These are phyloP conservation scores for Deroplatys truncata DNA, from an alignment of 2,888 invertebrate genomes.

Conservation along the genomic window DNA sequence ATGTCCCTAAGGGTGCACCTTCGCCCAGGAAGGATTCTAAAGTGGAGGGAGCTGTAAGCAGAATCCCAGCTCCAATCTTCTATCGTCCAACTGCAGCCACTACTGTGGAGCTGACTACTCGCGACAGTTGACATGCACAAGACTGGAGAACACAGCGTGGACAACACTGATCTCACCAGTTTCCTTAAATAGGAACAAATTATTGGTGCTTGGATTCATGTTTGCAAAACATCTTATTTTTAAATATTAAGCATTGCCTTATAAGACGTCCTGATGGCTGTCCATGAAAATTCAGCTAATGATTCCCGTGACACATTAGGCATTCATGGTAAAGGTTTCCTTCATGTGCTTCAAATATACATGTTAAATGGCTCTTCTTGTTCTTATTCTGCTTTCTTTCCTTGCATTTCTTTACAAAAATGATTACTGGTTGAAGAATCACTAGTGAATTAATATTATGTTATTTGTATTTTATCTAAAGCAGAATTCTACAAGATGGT, in stretches of 20 bases:
- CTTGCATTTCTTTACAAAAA: not conserved
- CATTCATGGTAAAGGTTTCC: not conserved
- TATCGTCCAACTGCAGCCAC: constrained; percentile 5
- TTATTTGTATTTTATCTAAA: no score
- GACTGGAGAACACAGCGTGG: not conserved
- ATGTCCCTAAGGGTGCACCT: constrained; percentile 34
- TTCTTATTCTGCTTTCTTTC: no score
- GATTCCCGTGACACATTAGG: not conserved
- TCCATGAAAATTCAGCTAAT: not conserved
- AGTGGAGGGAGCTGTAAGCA: constrained; percentile 47
- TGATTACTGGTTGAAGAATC: not conserved
- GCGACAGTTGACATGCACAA: constrained; percentile 1
- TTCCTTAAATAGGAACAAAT: not conserved
- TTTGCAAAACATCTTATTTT: not conserved
- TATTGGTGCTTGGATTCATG: not conserved
- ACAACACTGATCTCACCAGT: not conserved
- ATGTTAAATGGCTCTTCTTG: no score
- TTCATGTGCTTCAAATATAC: not conserved
- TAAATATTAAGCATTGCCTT: not conserved
- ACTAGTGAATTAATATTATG: no score
- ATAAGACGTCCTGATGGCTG: not conserved
- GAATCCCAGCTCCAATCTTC: constrained; percentile 51
- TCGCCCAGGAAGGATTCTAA: constrained; percentile 53
- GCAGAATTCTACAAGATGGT: no score
- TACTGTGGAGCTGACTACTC: constrained; percentile 4